These are phyloP conservation scores for Abscondita cerata DNA, from an alignment of 2,888 invertebrate genomes.

Conservation along the genomic window DNA sequence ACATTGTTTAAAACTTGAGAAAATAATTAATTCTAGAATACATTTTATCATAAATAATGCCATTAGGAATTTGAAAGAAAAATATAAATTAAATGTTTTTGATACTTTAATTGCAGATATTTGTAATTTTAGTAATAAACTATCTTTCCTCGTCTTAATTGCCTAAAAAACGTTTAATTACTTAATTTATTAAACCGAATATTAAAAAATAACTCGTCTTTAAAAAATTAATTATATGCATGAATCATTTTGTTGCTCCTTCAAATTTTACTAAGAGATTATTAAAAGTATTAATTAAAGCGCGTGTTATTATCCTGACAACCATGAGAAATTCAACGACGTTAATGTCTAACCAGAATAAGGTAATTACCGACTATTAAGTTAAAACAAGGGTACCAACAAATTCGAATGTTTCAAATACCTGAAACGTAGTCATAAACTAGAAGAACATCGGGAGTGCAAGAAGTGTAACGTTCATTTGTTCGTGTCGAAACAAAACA, in stretches of 20 bases:
- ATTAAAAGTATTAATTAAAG: constrained; percentile 8
- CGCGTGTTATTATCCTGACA: constrained; percentile 1
- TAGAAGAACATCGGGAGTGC: constrained; percentile 51
- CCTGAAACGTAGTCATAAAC: constrained; percentile 46
- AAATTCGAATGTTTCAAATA: constrained; percentile 29
- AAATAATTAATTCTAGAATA: no score
- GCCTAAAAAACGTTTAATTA: no score
- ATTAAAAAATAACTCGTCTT: no score
- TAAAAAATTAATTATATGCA: neutral
- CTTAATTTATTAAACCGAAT: no score
- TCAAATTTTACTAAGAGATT: neutral
- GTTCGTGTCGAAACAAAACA: constrained; percentile 58
- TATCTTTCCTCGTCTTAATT: no score
- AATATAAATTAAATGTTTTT: no score
- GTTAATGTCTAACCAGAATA: constrained; percentile 28
- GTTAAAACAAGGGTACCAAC: constrained; percentile 39
- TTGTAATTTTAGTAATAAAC: no score
- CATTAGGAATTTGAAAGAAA: no score
- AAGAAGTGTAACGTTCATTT: constrained; percentile 58
- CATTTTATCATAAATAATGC: no score
- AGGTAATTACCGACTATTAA: constrained; percentile 38
- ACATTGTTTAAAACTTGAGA: no score
- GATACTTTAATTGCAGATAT: no score
- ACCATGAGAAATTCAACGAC: constrained; percentile 5
- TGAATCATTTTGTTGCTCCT: neutral